These are phyloP conservation scores for Elymnias hypermnestra DNA, from an alignment of 1,140 invertebrate genomes.

Conservation along the genomic window DNA sequence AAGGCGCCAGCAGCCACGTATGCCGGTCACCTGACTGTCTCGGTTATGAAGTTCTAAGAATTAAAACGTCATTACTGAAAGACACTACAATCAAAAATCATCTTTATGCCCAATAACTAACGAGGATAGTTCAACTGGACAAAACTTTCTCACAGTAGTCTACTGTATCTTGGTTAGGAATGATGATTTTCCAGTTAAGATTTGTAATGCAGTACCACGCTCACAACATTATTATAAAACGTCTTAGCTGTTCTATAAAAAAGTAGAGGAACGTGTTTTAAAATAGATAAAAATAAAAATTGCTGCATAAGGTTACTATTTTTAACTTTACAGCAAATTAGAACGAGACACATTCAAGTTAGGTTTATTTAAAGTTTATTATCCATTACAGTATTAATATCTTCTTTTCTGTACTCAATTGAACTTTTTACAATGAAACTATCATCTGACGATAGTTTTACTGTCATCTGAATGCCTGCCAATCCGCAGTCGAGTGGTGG, in stretches of 20 bases:
- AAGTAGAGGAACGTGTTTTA: neutral
- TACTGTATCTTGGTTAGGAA: slow-evolving; percentile 17
- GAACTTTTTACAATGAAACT: too few species aligned
- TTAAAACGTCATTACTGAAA: slow-evolving; percentile 9
- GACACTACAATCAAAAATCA: slow-evolving; percentile 13
- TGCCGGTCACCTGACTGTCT: slow-evolving; percentile 60
- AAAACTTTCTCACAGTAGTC: slow-evolving; percentile 1
- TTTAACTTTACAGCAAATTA: neutral
- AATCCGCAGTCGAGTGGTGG: too few species aligned
- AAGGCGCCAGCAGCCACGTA: slow-evolving; percentile 55
- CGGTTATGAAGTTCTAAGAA: slow-evolving; percentile 13
- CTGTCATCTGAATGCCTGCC: too few species aligned
- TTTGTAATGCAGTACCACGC: slow-evolving; percentile 26
- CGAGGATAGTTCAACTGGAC: slow-evolving; percentile 7
- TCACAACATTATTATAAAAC: slow-evolving; percentile 12
- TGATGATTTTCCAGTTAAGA: slow-evolving; percentile 38
- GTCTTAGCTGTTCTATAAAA: neutral
- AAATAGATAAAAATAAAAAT: neutral
- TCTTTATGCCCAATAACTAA: slow-evolving; percentile 7
- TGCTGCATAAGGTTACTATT: neutral
- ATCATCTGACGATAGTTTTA: too few species aligned
- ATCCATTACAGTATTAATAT: neutral
- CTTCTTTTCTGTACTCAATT: neutral
- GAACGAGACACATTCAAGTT: neutral
- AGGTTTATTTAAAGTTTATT: too few species aligned